phyloP scores from a whole-genome alignment of 2,797 vertebrate species.

The Dermochelys coriacea region DNA sequence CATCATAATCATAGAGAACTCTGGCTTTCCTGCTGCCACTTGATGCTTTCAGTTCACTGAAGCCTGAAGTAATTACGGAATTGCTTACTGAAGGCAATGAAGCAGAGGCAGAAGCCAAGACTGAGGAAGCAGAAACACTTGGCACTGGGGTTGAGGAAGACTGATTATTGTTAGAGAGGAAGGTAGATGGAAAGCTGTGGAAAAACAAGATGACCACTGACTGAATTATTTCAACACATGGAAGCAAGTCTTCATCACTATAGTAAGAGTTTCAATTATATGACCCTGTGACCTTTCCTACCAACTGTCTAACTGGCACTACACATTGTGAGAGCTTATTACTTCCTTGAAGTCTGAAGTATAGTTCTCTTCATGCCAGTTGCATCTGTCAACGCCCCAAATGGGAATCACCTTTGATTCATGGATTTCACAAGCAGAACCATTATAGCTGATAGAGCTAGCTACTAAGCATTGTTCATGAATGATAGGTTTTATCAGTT shows the following conservation, averaged over 20 bases:
- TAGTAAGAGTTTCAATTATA: neutral
- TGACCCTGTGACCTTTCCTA: constrained; percentile 50
- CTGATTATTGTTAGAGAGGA: constrained; percentile 96
- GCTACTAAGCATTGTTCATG: neutral
- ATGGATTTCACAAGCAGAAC: neutral
- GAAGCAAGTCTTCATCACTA: neutral
- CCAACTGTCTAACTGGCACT: neutral
- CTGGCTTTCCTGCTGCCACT: constrained; percentile 92
- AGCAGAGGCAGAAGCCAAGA: constrained; percentile 85
- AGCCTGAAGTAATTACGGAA: constrained; percentile 83
- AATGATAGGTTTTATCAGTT: neutral
- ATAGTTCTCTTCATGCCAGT: neutral
- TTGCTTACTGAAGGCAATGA: constrained; percentile 84
- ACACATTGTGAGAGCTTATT: neutral
- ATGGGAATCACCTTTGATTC: neutral
- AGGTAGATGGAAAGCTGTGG: constrained; percentile 92
- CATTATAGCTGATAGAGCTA: neutral
- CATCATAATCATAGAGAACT: constrained; percentile 99
- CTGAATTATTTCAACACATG: neutral
- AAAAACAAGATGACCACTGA: constrained; percentile 13
- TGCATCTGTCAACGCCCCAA: neutral
- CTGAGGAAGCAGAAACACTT: constrained; percentile 85
- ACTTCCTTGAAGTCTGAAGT: neutral
- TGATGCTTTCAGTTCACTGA: constrained; percentile 89
- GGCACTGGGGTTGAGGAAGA: constrained; percentile 82